phyloP scores from a whole-genome alignment of 2,797 vertebrate species.

The Helarctos malayanus region DNA sequence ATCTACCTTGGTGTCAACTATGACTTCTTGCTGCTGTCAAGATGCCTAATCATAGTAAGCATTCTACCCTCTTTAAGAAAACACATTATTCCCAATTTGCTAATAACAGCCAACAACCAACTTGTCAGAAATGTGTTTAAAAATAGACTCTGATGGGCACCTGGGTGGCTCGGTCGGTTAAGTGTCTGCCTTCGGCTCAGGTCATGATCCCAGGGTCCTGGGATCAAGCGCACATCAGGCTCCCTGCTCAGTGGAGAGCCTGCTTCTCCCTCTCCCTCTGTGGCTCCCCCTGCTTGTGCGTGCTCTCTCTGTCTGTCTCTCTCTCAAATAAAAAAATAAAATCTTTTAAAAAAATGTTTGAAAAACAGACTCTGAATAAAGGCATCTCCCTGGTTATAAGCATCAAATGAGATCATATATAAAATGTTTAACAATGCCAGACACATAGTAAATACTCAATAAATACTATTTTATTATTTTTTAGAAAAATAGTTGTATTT shows the following conservation, averaged over 20 bases:
- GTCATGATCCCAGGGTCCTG: too few relatives aligned
- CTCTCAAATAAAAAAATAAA: neutral
- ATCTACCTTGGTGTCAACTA: neutral
- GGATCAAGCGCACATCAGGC: too few relatives aligned
- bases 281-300: too few relatives aligned
- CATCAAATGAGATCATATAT: neutral
- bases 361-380: neutral
- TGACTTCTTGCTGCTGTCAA: neutral
- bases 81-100: neutral
- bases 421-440: neutral
- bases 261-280: too few relatives aligned
- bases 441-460: neutral
- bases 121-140: conserved; percentile 3
- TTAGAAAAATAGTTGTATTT: neutral
- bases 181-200: too few relatives aligned
- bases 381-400: neutral
- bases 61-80: neutral
- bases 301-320: too few relatives aligned
- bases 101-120: neutral
- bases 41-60: neutral
- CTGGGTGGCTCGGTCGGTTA: too few relatives aligned
- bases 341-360: neutral
- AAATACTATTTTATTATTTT: neutral
- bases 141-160: neutral
- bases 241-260: too few relatives aligned